Percentiles rank a stretch among this genome's conserved stretches.
phyloP scores from a whole-genome alignment of 1,140 invertebrate genomes.

The Acromyrmex charruanus region DNA sequence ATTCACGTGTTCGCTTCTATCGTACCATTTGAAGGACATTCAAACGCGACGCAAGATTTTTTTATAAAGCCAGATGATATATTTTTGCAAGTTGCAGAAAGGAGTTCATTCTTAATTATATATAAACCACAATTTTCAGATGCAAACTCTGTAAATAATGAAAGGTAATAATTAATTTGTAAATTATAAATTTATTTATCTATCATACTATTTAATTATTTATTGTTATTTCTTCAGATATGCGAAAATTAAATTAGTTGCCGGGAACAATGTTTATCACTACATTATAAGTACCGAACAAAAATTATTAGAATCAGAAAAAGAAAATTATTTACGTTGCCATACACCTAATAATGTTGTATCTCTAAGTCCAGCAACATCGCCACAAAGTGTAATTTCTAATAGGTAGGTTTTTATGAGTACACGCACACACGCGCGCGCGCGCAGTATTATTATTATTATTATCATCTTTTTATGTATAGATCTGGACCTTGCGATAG shows the following conservation, averaged over 20 bases:
- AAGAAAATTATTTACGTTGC: slow-evolving; percentile 75
- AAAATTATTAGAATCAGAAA: slow-evolving; percentile 62
- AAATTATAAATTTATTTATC: slow-evolving; percentile 70
- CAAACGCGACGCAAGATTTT: slow-evolving; percentile 69
- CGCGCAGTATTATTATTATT: neutral
- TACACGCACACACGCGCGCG: too few relatives aligned
- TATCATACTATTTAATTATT: slow-evolving; percentile 19
- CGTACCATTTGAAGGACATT: slow-evolving; percentile 39
- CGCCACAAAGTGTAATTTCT: slow-evolving; percentile 81
- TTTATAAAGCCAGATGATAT: slow-evolving; percentile 74
- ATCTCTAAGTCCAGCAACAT: slow-evolving; percentile 78
- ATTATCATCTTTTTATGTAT: slow-evolving; percentile 4
- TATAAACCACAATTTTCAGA: slow-evolving; percentile 75
- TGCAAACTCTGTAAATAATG: neutral
- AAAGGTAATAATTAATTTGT: slow-evolving; percentile 36
- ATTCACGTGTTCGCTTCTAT: slow-evolving; percentile 64
- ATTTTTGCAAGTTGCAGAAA: slow-evolving; percentile 74
- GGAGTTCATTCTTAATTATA: slow-evolving; percentile 73
- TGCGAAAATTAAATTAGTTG: slow-evolving; percentile 76
- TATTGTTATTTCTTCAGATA: slow-evolving; percentile 66
- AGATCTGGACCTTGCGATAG: slow-evolving; percentile 80
- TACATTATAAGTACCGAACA: slow-evolving; percentile 78
- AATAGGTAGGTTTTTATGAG: slow-evolving; percentile 74
- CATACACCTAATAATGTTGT: slow-evolving; percentile 79
- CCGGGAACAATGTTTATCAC: slow-evolving; percentile 70